Evolutionary conservation across 2,797 vertebrate genomes (phyloP).

Genomic region (Smutsia temminckii): DNA sequence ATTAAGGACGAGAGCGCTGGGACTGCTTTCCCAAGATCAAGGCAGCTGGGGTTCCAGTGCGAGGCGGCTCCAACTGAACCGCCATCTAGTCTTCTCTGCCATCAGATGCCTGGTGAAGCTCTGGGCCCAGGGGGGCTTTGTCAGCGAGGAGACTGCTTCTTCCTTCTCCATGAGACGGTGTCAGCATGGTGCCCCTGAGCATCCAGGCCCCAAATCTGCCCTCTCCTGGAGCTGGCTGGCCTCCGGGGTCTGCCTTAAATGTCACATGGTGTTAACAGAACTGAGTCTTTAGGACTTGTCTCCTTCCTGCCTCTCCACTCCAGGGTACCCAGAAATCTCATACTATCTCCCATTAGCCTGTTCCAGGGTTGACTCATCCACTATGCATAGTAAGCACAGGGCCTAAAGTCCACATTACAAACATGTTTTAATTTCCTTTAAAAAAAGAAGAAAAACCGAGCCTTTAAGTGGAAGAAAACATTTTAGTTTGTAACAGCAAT

Average conservation of each 20-base stretch:
- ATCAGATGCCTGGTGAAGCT: neutral
- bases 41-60: neutral
- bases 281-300: neutral
- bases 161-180: neutral
- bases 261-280: neutral
- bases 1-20: neutral
- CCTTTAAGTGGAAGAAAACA: neutral
- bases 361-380: neutral
- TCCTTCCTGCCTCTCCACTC: neutral
- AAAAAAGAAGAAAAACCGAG: neutral
- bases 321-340: neutral
- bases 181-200: neutral
- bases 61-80: neutral
- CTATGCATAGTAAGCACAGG: neutral
- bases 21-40: neutral
- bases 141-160: neutral
- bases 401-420: neutral
- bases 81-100: neutral
- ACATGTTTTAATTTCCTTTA: constrained; percentile 33
- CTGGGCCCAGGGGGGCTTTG: neutral
- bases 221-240: neutral
- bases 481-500: neutral
- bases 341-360: neutral
- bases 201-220: neutral
- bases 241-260: neutral